phyloP scores from a whole-genome alignment of 2,888 invertebrate species.

The Pristionchus japonicus region DNA sequence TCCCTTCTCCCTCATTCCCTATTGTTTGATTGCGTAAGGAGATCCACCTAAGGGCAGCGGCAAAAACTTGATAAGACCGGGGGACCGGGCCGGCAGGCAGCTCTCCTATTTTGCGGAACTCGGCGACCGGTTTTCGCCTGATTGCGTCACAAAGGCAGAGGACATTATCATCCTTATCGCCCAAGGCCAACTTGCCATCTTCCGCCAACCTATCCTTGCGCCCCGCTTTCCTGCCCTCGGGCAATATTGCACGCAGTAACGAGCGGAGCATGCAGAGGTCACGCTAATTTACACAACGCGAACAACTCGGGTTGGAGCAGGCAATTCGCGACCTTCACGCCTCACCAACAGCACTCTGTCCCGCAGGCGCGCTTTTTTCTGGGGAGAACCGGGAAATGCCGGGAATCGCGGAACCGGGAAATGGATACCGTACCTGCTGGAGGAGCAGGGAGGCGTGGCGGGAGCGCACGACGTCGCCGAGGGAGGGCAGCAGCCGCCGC shows the following conservation, averaged over 20 bases:
- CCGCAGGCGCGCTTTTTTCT: background rate
- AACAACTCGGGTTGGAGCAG: background rate
- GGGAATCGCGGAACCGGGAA: background rate
- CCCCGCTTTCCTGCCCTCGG: background rate
- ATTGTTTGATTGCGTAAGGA: slow-evolving; percentile 19
- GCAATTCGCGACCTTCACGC: slow-evolving; percentile 20
- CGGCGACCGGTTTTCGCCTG: background rate
- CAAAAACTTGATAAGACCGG: slow-evolving; percentile 37
- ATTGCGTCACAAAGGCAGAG: slow-evolving; percentile 9
- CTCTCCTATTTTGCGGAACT: slow-evolving; percentile 14
- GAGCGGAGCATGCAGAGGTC: too few species aligned
- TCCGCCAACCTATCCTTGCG: background rate
- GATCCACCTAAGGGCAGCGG: background rate
- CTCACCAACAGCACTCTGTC: background rate
- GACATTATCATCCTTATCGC: background rate
- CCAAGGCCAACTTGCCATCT: background rate
- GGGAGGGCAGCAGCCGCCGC: too few species aligned
- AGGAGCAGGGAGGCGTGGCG: too few species aligned
- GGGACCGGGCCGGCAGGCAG: slow-evolving; percentile 17
- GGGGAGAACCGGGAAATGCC: background rate
- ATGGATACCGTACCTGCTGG: too few species aligned
- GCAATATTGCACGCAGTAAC: background rate
- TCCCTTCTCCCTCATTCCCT: background rate
- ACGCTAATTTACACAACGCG: slow-evolving; percentile 23
- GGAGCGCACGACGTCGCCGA: too few species aligned